Evolutionary conservation across 2,797 vertebrate genomes (phyloP).

Genomic region (Thripadectes ignobilis): DNA sequence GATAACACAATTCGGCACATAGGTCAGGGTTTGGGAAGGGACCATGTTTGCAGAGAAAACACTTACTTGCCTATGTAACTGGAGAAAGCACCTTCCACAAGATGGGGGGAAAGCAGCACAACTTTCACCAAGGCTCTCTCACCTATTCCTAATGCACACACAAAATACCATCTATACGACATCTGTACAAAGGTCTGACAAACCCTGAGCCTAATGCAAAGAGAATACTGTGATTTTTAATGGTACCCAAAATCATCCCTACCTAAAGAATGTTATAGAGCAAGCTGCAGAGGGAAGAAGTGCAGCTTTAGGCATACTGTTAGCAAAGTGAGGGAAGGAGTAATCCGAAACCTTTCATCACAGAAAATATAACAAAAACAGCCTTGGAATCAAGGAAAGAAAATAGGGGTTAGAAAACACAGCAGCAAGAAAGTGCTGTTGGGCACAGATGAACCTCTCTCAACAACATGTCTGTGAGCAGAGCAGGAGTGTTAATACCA

Average conservation of each 20-base stretch:
- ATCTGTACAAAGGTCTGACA: neutral
- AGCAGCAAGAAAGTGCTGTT: conserved; percentile 14
- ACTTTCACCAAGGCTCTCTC: neutral
- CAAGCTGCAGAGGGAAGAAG: neutral
- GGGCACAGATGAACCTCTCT: neutral
- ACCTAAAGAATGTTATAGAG: neutral
- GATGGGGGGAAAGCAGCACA: neutral
- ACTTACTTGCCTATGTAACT: neutral
- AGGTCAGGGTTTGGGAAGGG: neutral
- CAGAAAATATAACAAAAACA: conserved; percentile 22
- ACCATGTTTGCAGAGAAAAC: neutral
- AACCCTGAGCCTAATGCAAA: neutral
- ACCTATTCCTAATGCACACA: neutral
- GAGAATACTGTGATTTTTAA: neutral
- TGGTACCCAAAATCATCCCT: neutral
- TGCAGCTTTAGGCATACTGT: neutral
- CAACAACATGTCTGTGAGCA: neutral
- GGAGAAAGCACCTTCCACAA: neutral
- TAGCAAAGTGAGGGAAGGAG: neutral
- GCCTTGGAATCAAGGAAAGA: conserved; percentile 8
- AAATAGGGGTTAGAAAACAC: conserved; percentile 28
- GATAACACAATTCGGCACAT: neutral
- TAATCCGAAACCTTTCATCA: conserved; percentile 43
- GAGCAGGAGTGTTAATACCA: neutral
- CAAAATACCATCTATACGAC: neutral